Evolutionary conservation across 2,797 vertebrate genomes (phyloP).

Genomic region (Tenualosa ilisha): DNA sequence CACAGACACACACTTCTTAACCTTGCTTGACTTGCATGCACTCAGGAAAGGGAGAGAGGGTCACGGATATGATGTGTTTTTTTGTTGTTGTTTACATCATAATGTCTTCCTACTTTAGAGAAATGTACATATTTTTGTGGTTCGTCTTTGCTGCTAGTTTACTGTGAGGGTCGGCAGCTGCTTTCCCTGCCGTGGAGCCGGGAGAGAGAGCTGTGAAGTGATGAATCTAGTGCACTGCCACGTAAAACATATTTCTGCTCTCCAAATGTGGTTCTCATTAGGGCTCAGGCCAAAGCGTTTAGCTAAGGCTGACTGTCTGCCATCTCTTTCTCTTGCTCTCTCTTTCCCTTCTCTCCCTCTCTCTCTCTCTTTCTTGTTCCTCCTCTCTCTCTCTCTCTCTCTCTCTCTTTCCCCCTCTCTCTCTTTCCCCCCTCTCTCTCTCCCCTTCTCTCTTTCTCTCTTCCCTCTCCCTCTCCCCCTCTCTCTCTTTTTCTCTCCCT

Average conservation of each 20-base stretch:
- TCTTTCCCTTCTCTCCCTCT: neutral
- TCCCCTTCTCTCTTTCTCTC: slow-evolving; percentile 27
- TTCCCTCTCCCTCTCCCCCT: slow-evolving; percentile 4
- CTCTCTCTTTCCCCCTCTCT: slow-evolving; percentile 27
- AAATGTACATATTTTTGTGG: neutral
- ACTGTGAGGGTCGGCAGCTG: neutral
- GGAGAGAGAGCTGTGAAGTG: slow-evolving; percentile 56
- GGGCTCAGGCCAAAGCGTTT: slow-evolving; percentile 75
- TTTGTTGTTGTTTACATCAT: neutral
- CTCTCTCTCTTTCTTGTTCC: neutral
- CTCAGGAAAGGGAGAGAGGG: neutral
- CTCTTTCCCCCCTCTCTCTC: neutral
- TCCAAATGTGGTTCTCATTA: slow-evolving; percentile 88
- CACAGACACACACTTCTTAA: neutral
- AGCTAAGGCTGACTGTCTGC: slow-evolving; percentile 74
- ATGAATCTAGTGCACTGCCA: slow-evolving; percentile 66
- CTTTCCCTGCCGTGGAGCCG: slow-evolving; percentile 45
- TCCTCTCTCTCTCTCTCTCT: neutral
- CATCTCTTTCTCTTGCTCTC: slow-evolving; percentile 36
- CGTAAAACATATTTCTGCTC: slow-evolving; percentile 74
- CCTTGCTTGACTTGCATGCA: neutral
- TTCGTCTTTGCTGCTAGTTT: neutral
- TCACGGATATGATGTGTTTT: neutral
- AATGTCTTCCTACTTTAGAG: neutral
- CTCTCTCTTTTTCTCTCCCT: neutral